Base-by-base conservation (phyloP, 92 coral and sea anemone species). In the Palythoa heliodiscus region DNA sequence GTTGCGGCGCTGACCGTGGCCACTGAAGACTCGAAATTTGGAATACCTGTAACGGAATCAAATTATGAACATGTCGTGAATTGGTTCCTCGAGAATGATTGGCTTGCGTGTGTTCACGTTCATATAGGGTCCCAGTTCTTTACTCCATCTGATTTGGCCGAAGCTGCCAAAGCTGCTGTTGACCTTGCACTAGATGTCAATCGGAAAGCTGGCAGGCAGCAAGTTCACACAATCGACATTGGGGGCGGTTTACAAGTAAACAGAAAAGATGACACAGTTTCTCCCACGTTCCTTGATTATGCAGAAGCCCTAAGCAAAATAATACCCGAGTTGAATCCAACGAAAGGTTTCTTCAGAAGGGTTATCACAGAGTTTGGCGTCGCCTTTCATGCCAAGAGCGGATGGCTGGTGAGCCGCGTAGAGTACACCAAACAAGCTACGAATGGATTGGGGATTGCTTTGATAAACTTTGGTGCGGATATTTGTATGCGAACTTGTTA, bases 211-310 rank as follows among this genome's bases (percentile, higher is more conserved):
- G 98, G 98, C 0, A 75, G 76, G 66, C 90, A 87, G 38, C 98
- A 93, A 83, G 84, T 95, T 63, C 84, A 88, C 73, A 91, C 92
- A 15, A 91, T 95, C 73, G 98, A 95, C 72, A 95, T 95, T 72
- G 98, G 98, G 7, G 98, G 98, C 19, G 98, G 98, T 35, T 76
- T 92, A 75, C 85, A 95, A 95, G 98, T 91, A 20, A 95, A 92
- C 89, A 87, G 94, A 84, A 86, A 84, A 40, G 98, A 95, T 88
- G 98, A 93, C 75, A 78, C 88, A 2, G 69, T 76, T 15, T 77
- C 79, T 11, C 98, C 98, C 15, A 85, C 98, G 19, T 95, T 91
- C 78, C 70, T 89, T 7, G 95, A 95, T 10, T 95, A 95, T 89
- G 98, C 95, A 4, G 48, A 86, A 71, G 88, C 76, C 15, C 90